Base-by-base conservation (phyloP, 2,888 invertebrate species). In the Craniophora ligustri region DNA sequence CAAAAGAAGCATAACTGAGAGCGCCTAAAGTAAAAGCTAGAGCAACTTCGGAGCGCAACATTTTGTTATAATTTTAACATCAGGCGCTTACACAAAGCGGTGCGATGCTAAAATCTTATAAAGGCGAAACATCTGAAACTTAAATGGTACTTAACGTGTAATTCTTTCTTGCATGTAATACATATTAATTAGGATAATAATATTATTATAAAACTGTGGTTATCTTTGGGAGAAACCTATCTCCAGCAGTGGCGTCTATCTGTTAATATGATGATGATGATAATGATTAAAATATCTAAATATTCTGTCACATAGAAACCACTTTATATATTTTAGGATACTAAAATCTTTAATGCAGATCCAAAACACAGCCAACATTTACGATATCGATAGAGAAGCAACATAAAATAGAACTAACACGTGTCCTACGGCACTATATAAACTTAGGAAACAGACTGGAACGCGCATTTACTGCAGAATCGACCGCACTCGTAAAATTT, bases 401-500 rank as follows among this genome's bases (percentile, higher is more conserved):
- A 16, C 35, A 66, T 71, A 60, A 58, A 61, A 58, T 18, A 3
- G 11, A 40, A 15, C 31, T n/a, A 68, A 60, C 68, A 72, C 50
- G 54, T 72, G 58, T 68, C 34, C 31, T 16, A 31, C 62, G 56
- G 40, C 63, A 62, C 32, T 50, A 62, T 30, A 51, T 53, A 72
- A 66, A 58, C 47, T 13, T 6, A 40, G 58, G 36, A 44, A 72
- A 55, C 54, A 54, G 50, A 51, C 38, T 53, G 41, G 51, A 67
- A 61, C 55, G 23, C 18, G 58, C 50, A 56, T 63, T 67, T 61
- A 35, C 56, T 54, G 51, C 60, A 55, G 62, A 61, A 72, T 45
- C 54, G 31, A 66, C 59, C 71, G 41, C 58, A 36, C 23, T 68
- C 71, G 58, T 73, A 73, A 73, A 71, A 42, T 49, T 58, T 26